phyloP scores from a whole-genome alignment of 2,888 invertebrate species.

The Incurvaria masculella region DNA sequence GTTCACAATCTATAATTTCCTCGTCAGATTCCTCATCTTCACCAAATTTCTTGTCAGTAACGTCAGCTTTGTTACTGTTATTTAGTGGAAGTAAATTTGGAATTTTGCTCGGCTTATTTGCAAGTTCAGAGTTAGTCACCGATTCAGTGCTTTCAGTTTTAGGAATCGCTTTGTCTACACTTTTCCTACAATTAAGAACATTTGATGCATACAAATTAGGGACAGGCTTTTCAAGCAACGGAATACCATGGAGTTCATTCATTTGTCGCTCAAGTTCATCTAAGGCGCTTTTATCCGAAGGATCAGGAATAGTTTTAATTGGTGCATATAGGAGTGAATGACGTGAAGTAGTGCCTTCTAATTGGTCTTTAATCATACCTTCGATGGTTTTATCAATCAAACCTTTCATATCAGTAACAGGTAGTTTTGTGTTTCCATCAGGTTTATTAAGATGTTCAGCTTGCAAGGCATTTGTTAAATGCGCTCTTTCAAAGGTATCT shows the following conservation, averaged over 20 bases:
- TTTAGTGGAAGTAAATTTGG: conserved; percentile 27
- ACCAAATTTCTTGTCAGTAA: conserved; percentile 16
- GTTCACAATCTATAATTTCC: conserved; percentile 27
- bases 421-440: background rate
- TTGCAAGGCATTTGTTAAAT: background rate
- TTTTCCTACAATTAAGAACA: conserved; percentile 26
- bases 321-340: too few species aligned
- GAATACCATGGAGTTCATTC: conserved; percentile 48
- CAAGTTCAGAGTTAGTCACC: conserved; percentile 1
- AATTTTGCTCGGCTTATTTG: conserved; percentile 24
- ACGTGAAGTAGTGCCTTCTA: too few species aligned
- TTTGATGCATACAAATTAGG: conserved; percentile 16
- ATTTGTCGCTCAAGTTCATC: conserved; percentile 48
- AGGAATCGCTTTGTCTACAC: conserved; percentile 21
- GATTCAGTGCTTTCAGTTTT: conserved; percentile 23
- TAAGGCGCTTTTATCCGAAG: conserved; percentile 17
- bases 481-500: background rate
- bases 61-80: conserved; percentile 21
- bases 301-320: background rate
- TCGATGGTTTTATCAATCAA: conserved; percentile 47
- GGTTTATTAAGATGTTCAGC: background rate
- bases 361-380: conserved; percentile 34
- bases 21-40: conserved; percentile 17
- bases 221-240: conserved; percentile 35
- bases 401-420: conserved; percentile 19